These are phyloP conservation scores for Xestia rhomboidea DNA, from an alignment of 2,888 invertebrate genomes.

Conservation along the genomic window DNA sequence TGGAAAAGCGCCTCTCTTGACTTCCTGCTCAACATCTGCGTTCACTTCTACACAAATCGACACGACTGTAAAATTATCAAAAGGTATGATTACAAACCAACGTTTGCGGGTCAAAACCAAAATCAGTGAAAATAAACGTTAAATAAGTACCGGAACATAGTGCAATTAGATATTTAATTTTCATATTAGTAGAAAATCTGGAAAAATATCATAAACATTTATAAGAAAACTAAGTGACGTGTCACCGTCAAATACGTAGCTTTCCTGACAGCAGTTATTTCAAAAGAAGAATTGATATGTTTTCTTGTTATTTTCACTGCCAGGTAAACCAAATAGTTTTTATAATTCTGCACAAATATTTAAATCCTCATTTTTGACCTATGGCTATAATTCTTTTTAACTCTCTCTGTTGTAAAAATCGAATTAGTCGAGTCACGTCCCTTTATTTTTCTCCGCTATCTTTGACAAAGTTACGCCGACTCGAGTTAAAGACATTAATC, in stretches of 20 bases:
- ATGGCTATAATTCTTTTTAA: slow-evolving; percentile 63
- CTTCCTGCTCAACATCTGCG: slow-evolving; percentile 76
- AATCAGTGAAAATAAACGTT: slow-evolving; percentile 5
- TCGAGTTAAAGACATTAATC: slow-evolving; percentile 88
- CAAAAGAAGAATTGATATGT: slow-evolving; percentile 82
- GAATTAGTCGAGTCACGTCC: slow-evolving; percentile 89
- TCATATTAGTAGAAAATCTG: slow-evolving; percentile 77
- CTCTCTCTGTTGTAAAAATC: slow-evolving; percentile 77
- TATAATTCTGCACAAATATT: slow-evolving; percentile 38
- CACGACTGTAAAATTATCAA: slow-evolving; percentile 66
- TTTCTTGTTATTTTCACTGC: slow-evolving; percentile 60
- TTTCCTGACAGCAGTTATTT: slow-evolving; percentile 77
- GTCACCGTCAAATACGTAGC: slow-evolving; percentile 65
- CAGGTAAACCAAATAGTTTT: slow-evolving; percentile 53
- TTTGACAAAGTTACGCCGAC: slow-evolving; percentile 87
- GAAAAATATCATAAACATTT: slow-evolving; percentile 69
- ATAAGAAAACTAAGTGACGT: slow-evolving; percentile 74
- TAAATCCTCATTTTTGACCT: slow-evolving; percentile 53
- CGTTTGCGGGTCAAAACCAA: slow-evolving; percentile 9
- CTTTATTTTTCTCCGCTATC: slow-evolving; percentile 89
- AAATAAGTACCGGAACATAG: slow-evolving; percentile 77
- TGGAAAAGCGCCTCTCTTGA: slow-evolving; percentile 79
- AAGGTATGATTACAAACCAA: slow-evolving; percentile 27
- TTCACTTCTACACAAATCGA: slow-evolving; percentile 70
- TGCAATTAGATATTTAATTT: slow-evolving; percentile 73